Percentiles rank a stretch among this genome's conserved stretches.
phyloP scores from a whole-genome alignment of 2,797 vertebrate species.

The Ptychadena robeensis region DNA sequence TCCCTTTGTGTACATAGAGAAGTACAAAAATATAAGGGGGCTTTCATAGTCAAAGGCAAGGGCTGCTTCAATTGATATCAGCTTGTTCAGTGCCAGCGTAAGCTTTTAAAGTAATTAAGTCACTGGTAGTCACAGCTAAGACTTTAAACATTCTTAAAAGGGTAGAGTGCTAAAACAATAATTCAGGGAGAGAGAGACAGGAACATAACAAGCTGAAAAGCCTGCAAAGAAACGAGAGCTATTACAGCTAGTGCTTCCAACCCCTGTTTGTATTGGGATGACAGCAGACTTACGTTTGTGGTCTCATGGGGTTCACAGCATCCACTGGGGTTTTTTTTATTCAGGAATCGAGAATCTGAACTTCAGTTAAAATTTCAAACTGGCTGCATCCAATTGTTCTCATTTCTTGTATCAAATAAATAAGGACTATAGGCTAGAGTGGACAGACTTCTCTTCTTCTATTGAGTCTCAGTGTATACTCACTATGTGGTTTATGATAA shows the following conservation, averaged over 20 bases:
- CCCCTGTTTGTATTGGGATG: not conserved
- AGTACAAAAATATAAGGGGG: not conserved
- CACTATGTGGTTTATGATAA: no score
- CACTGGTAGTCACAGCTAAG: slow-evolving; percentile 33
- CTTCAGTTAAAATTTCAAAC: no score
- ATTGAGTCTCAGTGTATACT: no score
- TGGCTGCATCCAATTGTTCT: no score
- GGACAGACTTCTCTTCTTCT: no score
- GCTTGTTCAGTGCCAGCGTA: slow-evolving; percentile 5
- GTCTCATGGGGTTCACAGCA: not conserved
- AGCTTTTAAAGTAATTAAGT: slow-evolving; percentile 18
- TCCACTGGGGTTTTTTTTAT: not conserved
- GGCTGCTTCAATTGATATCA: slow-evolving; percentile 12
- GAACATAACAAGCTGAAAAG: slow-evolving; percentile 12
- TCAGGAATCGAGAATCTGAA: not conserved
- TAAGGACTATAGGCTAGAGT: no score
- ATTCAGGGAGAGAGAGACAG: not conserved
- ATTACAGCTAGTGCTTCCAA: not conserved
- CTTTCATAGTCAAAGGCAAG: slow-evolving; percentile 23
- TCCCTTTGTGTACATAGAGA: not conserved
- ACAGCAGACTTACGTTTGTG: not conserved
- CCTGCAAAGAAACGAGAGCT: not conserved
- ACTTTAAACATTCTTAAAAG: slow-evolving; percentile 24
- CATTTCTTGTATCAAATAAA: no score
- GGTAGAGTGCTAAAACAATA: slow-evolving; percentile 18